Evolutionary conservation across 1,140 invertebrate species (phyloP).

Genomic region (Psix sp.): DNA sequence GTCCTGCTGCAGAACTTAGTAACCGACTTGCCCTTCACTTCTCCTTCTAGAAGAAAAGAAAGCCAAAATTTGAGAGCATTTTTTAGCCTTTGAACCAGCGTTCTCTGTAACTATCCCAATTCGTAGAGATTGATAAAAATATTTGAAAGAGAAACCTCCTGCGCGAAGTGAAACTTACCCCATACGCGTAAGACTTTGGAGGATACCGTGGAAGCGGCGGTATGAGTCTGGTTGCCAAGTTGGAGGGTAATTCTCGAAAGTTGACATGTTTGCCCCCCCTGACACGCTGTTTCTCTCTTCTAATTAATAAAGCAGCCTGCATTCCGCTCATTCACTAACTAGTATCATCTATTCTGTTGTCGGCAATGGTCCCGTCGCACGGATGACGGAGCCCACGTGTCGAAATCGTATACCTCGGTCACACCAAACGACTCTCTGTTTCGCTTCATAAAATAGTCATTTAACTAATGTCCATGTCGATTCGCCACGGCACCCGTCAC

Average conservation of each 20-base stretch:
- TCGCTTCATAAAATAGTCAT: too few species aligned
- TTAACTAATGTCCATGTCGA: too few species aligned
- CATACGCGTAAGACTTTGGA: conserved; percentile 85
- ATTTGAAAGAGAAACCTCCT: conserved; percentile 30
- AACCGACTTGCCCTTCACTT: too few species aligned
- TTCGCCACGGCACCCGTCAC: too few species aligned
- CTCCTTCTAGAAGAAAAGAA: too few species aligned
- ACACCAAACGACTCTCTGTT: too few species aligned
- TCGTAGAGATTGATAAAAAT: conserved; percentile 11
- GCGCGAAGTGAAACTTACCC: conserved; percentile 68
- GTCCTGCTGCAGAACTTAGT: too few species aligned
- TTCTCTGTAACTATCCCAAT: conserved; percentile 7
- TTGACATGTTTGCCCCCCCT: conserved; percentile 85
- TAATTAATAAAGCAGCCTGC: conserved; percentile 93
- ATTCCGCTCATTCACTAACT: conserved; percentile 80
- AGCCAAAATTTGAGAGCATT: not conserved
- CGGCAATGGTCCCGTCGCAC: conserved; percentile 49
- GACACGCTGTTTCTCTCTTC: conserved; percentile 88
- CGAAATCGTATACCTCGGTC: conserved; percentile 10
- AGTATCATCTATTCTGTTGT: conserved; percentile 63
- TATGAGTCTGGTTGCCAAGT: conserved; percentile 89
- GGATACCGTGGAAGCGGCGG: conserved; percentile 90
- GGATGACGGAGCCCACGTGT: conserved; percentile 29
- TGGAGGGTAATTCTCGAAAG: conserved; percentile 87
- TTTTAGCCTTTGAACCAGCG: not conserved